These are phyloP conservation scores for Himantopus leucocephalus DNA, from an alignment of 2,113 vertebrate species.

Conservation along the genomic window DNA sequence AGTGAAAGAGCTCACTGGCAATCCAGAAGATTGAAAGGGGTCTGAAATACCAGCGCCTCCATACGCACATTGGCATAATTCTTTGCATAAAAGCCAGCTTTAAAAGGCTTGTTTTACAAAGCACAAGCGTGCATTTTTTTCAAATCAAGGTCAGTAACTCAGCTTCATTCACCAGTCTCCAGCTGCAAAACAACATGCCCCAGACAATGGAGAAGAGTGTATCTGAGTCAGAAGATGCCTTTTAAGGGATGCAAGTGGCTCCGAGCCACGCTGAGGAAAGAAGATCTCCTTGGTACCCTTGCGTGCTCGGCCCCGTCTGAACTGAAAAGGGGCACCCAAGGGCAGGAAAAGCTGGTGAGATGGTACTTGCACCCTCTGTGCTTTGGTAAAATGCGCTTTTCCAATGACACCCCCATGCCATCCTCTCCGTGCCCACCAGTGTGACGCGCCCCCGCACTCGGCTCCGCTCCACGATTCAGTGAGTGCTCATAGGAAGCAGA, in stretches of 20 bases:
- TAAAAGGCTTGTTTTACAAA: conserved; percentile 28
- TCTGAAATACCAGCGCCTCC: not conserved
- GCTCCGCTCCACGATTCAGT: not conserved
- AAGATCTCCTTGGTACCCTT: not conserved
- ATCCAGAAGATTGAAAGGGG: not conserved
- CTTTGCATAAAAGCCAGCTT: conserved; percentile 42
- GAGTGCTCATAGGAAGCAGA: not conserved
- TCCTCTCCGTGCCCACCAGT: not conserved
- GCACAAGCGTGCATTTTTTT: not conserved
- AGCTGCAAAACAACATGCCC: conserved; percentile 42
- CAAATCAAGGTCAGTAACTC: conserved; percentile 29
- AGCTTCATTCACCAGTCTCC: conserved; percentile 48
- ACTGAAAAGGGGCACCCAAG: not conserved
- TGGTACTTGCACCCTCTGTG: accelerated
- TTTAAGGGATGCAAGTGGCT: conserved; percentile 21
- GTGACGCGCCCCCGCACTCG: accelerated
- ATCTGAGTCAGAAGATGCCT: conserved; percentile 3
- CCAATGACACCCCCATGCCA: accelerated
- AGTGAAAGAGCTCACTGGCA: not conserved
- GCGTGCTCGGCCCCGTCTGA: not conserved
- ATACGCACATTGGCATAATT: not conserved
- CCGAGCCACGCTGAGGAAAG: not conserved
- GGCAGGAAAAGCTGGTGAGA: not conserved
- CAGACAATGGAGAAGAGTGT: not conserved
- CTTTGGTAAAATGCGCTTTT: not conserved